Evolutionary conservation across 2,888 invertebrate species (phyloP).

Genomic region (Cryptus armator): DNA sequence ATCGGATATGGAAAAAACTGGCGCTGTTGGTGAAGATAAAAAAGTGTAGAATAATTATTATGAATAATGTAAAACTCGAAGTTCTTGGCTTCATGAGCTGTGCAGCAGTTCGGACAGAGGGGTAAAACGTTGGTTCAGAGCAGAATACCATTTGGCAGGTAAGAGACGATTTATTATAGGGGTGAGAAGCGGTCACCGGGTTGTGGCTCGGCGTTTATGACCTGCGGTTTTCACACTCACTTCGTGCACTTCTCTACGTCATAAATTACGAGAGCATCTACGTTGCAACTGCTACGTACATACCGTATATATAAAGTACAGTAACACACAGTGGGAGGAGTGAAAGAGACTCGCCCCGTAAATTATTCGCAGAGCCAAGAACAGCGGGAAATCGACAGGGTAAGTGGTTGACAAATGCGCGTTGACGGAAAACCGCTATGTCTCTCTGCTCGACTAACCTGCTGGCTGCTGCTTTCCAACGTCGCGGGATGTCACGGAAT

Average conservation of each 20-base stretch:
- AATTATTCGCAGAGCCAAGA: constrained; percentile 63
- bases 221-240: constrained; percentile 76
- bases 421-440: constrained; percentile 40
- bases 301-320: not conserved
- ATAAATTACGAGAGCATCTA: constrained; percentile 72
- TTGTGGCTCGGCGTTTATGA: constrained; percentile 74
- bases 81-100: not conserved
- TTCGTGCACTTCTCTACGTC: constrained; percentile 61
- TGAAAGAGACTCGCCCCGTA: constrained; percentile 50
- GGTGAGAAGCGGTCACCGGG: constrained; percentile 59
- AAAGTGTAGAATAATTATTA: not conserved
- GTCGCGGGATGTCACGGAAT: constrained; percentile 10
- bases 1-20: not conserved
- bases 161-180: constrained; percentile 58
- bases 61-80: not conserved
- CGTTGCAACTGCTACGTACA: constrained; percentile 40
- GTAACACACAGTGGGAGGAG: constrained; percentile 25
- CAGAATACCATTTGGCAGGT: constrained; percentile 46
- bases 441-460: constrained; percentile 61
- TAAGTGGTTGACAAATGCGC: constrained; percentile 49
- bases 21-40: too few relatives aligned
- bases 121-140: not conserved
- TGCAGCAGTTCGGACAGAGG: not conserved
- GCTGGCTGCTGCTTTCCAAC: constrained; percentile 17
- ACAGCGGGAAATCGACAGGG: constrained; percentile 37